phyloP scores from a whole-genome alignment of 2,113 vertebrate species.

The Dascyllus trimaculatus region DNA sequence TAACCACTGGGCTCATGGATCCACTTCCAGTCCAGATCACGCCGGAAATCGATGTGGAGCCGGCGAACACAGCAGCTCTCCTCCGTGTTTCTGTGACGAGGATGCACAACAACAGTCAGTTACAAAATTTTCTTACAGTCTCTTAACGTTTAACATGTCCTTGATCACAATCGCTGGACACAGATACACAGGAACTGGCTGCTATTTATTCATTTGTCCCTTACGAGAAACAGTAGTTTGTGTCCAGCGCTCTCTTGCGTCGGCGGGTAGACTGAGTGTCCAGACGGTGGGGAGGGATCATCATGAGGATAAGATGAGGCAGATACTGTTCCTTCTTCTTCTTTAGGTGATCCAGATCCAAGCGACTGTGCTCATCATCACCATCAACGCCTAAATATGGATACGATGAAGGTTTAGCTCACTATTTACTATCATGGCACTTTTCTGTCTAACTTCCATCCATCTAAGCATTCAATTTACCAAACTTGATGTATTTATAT shows the following conservation, averaged over 20 bases:
- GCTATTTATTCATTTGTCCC: not conserved
- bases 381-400: slow-evolving; percentile 87
- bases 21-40: slow-evolving; percentile 97
- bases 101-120: not conserved
- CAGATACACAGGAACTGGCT: too few species aligned
- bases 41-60: slow-evolving; percentile 95
- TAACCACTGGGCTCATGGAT: slow-evolving; percentile 96
- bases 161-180: too few species aligned
- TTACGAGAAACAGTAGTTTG: slow-evolving; percentile 95
- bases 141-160: too few species aligned
- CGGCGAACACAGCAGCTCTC: slow-evolving; percentile 94
- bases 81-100: slow-evolving; percentile 87
- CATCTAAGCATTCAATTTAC: slow-evolving; percentile 19
- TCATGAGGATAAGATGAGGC: slow-evolving; percentile 95
- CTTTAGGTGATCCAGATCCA: slow-evolving; percentile 88
- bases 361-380: slow-evolving; percentile 89
- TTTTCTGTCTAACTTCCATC: not conserved
- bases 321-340: slow-evolving; percentile 89
- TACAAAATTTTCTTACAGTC: not conserved
- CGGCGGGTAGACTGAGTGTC: slow-evolving; percentile 85
- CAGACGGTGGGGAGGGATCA: slow-evolving; percentile 93
- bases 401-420: not conserved
- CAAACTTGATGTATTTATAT: too few species aligned
- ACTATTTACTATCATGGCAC: slow-evolving; percentile 1
- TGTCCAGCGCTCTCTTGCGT: slow-evolving; percentile 93